Percentiles rank a stretch among this genome's conserved stretches.
phyloP scores from a whole-genome alignment of 2,797 vertebrate species.

The Bryconaethiops microstoma region DNA sequence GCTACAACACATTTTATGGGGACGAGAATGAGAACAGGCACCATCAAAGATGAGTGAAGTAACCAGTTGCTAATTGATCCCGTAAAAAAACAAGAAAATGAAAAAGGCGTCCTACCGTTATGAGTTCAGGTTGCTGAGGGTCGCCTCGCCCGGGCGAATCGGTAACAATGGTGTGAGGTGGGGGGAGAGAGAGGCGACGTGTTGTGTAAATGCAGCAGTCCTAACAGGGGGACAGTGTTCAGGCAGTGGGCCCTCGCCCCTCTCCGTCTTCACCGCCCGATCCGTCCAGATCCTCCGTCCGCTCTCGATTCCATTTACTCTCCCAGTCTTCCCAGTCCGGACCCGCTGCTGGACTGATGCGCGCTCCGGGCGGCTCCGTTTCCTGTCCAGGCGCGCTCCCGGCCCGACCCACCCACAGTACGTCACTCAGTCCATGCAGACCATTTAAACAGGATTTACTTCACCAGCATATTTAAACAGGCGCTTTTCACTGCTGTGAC shows the following conservation, averaged over 20 bases:
- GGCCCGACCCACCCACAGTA: slow-evolving; percentile 49
- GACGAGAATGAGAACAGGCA: background rate
- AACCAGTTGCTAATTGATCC: background rate
- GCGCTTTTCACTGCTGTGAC: no score
- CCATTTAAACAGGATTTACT: no score
- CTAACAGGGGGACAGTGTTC: background rate
- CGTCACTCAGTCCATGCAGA: slow-evolving; percentile 36
- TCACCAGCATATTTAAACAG: no score
- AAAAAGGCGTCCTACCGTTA: slow-evolving; percentile 53
- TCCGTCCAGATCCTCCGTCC: slow-evolving; percentile 24
- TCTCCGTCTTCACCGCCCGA: slow-evolving; percentile 14
- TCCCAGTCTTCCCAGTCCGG: slow-evolving; percentile 51
- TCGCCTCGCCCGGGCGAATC: slow-evolving; percentile 37
- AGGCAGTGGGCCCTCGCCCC: background rate
- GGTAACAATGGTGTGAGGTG: slow-evolving; percentile 46
- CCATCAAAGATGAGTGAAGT: background rate
- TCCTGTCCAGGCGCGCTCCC: slow-evolving; percentile 58
- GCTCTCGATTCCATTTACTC: slow-evolving; percentile 36
- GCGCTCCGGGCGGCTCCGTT: slow-evolving; percentile 60
- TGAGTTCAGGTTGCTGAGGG: slow-evolving; percentile 40
- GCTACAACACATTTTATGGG: slow-evolving; percentile 9
- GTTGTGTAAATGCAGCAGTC: slow-evolving; percentile 41
- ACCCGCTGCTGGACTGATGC: slow-evolving; percentile 55
- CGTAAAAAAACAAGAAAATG: background rate
- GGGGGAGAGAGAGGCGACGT: slow-evolving; percentile 39